phyloP scores from a whole-genome alignment of 2,888 invertebrate species.

The Cheilosia pagana region DNA sequence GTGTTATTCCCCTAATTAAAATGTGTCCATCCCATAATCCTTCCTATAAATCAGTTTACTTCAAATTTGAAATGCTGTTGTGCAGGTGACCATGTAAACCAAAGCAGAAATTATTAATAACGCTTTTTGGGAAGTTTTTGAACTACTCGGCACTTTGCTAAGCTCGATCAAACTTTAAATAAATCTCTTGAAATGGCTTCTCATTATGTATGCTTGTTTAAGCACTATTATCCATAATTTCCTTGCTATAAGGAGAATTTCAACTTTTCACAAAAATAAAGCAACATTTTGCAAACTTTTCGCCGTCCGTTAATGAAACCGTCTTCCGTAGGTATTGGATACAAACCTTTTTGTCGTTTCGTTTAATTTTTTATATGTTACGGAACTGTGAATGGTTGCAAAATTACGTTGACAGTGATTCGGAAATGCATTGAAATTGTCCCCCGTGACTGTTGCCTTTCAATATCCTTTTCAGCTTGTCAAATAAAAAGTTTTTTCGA shows the following conservation, averaged over 20 bases:
- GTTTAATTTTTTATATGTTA: conserved; percentile 3
- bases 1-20: too few relatives aligned
- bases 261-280: conserved; percentile 4
- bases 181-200: conserved; percentile 18
- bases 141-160: conserved; percentile 1
- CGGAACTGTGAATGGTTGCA: conserved; percentile 32
- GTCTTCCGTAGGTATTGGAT: not conserved
- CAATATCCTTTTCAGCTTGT: conserved; percentile 56
- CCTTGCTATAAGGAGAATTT: not conserved
- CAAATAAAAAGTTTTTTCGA: conserved; percentile 65
- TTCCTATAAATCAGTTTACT: too few relatives aligned
- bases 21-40: too few relatives aligned
- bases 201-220: conserved; percentile 20
- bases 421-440: conserved; percentile 51
- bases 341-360: not conserved
- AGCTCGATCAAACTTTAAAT: not conserved
- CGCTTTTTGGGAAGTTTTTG: conserved; percentile 40
- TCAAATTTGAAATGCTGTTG: too few relatives aligned
- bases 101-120: conserved; percentile 39
- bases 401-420: conserved; percentile 61
- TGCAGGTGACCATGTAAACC: conserved; percentile 30
- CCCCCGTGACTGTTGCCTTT: conserved; percentile 8
- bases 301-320: conserved; percentile 21
- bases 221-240: conserved; percentile 15
- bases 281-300: conserved; percentile 7